A percentile compares a stretch with the other conserved stretches of the same genome.
Conservation (phyloP, 2,797 vertebrate species). For the Odontamblyopus rebecca region DNA sequence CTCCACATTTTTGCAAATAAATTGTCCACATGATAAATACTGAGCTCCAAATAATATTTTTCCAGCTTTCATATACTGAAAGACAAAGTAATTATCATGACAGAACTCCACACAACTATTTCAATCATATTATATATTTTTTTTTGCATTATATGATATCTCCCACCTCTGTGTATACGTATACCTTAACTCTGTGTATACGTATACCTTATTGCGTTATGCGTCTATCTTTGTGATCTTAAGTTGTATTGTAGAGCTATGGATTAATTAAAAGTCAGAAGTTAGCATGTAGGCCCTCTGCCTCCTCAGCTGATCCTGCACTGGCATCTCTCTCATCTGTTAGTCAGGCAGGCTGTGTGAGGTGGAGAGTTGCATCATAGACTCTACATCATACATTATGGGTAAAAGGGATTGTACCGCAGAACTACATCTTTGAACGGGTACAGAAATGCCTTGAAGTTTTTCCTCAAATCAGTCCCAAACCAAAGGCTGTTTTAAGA, state of each 20-base stretch:
- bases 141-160: neutral
- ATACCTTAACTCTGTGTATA: neutral
- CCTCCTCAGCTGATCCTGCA: slow-evolving; percentile 25
- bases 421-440: slow-evolving; percentile 20
- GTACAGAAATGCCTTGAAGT: slow-evolving; percentile 20
- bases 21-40: too few relatives aligned
- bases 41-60: too few relatives aligned
- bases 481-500: slow-evolving; percentile 7
- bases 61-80: too few relatives aligned
- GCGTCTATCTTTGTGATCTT: neutral
- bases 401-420: slow-evolving; percentile 32
- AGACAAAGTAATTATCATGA: too few relatives aligned
- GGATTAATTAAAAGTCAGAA: too few relatives aligned
- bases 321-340: slow-evolving; percentile 20
- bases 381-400: slow-evolving; percentile 42
- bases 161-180: neutral
- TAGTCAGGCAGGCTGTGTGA: slow-evolving; percentile 33
- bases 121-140: neutral
- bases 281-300: neutral
- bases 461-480: slow-evolving; percentile 29
- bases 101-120: neutral
- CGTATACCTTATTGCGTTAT: neutral
- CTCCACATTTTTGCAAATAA: too few relatives aligned
- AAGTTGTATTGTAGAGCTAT: neutral
- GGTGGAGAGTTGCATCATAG: slow-evolving; percentile 44